Evolutionary conservation across 2,797 vertebrate species (phyloP), one percentile per base, ranked within the genome.

Genomic region (Chromis chromis): DNA sequence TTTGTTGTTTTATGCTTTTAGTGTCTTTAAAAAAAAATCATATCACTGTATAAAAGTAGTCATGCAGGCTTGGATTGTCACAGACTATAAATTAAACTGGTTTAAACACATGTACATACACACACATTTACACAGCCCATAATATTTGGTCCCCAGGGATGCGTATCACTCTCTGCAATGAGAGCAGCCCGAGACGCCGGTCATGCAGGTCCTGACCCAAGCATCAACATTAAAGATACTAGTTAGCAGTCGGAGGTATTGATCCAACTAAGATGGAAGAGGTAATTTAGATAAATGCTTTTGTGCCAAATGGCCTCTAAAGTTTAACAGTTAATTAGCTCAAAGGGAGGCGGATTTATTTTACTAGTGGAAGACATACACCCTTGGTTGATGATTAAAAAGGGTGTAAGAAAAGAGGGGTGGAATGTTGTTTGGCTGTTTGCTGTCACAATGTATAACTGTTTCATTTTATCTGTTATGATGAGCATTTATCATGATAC

Each of bases 221-320:
- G 27, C 0, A 0, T 21, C 36, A 54, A 36, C 62, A 16, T 31
- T 52, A 62, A 56, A 64, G 28, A 66, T 21, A 7, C 36, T 64
- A 40, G 60, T 82, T 60, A 79, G 57, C 3, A 60, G 28, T 24
- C 14, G 31, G 54, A 57, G 5, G 22, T 76, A 74, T 76, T 65
- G 86, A 88, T 81, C 49, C 25, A 9, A 17, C 40, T 61, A 21
- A 71, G 40, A 76, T 58, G 50, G 50, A 83, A 21, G 25, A 70
- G 39, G 61, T 61, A 19, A 73, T 84, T 79, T 65, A 60, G 57
- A 75, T 67, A 48, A 74, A 81, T 74, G 49, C 27, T 59, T 59
- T 66, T 49, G 44, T 14, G 33, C 31, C 24, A 62, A 65, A 36
- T 12, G 57, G 31, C 39, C 36, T 39, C 55, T 67, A 69, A 33